Conservation (phyloP, 2,113 vertebrate species). For the Notothenia coriiceps region DNA sequence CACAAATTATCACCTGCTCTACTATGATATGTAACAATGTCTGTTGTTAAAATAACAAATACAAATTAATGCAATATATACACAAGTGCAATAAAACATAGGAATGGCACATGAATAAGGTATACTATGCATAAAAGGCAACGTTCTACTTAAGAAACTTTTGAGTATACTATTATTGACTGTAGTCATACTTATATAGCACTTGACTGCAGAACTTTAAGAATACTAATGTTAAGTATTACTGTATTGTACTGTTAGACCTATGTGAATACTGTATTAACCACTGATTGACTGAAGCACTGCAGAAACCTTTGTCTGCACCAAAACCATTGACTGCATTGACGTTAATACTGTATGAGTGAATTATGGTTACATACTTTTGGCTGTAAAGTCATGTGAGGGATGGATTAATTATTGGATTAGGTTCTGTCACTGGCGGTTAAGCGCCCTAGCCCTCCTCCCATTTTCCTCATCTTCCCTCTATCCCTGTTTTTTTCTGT, state of each 20-base stretch:
- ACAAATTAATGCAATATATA: no score
- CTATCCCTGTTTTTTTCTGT: neutral
- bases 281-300: neutral
- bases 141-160: neutral
- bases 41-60: no score
- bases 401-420: slow-evolving; percentile 40
- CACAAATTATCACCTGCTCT: no score
- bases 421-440: slow-evolving; percentile 30
- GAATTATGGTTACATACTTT: slow-evolving; percentile 38
- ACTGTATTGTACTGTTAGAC: neutral
- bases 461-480: neutral
- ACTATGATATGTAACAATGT: no score
- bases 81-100: neutral
- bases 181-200: neutral
- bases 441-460: slow-evolving; percentile 18
- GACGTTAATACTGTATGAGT: slow-evolving; percentile 6
- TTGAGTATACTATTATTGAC: neutral
- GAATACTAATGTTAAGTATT: no score
- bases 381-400: slow-evolving; percentile 16
- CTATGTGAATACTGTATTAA: neutral
- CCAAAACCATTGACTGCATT: neutral
- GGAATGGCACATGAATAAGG: neutral
- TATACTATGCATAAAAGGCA: neutral
- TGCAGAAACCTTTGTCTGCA: slow-evolving; percentile 11
- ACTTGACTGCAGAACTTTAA: neutral